Conservation (phyloP, 2,113 vertebrate species). For the Tor tambroides region DNA sequence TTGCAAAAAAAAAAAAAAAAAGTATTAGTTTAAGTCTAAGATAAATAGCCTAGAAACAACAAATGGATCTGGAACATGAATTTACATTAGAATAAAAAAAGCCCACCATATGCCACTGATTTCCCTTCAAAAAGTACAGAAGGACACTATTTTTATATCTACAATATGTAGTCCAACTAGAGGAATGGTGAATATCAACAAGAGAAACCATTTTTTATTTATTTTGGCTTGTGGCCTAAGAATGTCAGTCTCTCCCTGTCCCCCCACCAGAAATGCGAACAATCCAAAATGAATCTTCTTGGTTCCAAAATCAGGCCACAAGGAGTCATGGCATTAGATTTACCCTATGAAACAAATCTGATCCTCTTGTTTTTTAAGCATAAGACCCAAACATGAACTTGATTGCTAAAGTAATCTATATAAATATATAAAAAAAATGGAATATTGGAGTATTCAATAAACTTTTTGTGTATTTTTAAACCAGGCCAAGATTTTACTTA, state of each 20-base stretch:
- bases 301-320: not conserved
- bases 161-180: conserved; percentile 26
- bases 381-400: not conserved
- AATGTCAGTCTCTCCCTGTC: not conserved
- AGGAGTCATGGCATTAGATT: conserved; percentile 12
- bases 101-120: not conserved
- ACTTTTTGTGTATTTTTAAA: not conserved
- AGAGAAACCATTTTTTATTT: conserved; percentile 34
- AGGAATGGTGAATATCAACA: conserved; percentile 39
- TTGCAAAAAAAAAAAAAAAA: no score
- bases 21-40: not conserved
- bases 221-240: conserved; percentile 17
- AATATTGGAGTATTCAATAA: conserved; percentile 3
- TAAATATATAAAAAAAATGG: not conserved
- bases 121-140: conserved; percentile 6
- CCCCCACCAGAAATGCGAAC: not conserved
- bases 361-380: not conserved
- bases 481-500: not conserved
- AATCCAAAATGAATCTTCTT: not conserved
- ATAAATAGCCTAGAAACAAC: not conserved
- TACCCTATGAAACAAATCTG: not conserved
- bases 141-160: conserved; percentile 44
- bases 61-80: not conserved
- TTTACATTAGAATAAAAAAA: no score
- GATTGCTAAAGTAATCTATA: not conserved